Percentiles rank a stretch among this genome's conserved stretches.
Conservation (phyloP, 1,140 invertebrate species). For the Scylla paramamosain region DNA sequence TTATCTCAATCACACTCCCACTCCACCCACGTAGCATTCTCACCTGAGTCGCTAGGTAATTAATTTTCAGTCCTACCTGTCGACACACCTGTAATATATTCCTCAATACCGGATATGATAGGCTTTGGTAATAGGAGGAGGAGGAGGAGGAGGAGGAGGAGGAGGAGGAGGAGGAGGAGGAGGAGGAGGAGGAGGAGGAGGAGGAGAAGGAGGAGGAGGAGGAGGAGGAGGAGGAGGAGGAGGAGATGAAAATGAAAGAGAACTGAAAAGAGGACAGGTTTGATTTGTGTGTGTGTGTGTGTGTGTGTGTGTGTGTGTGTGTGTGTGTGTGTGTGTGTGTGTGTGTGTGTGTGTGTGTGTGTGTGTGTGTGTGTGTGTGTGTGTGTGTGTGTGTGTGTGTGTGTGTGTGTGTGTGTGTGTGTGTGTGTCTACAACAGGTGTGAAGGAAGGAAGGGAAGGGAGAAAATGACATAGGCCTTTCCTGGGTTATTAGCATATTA, state of each 20-base stretch:
- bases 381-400: background rate
- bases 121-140: background rate
- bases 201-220: background rate
- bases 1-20: no score
- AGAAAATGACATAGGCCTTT: background rate
- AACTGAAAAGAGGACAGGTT: background rate
- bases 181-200: background rate
- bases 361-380: no score
- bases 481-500: conserved; percentile 7
- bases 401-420: conserved; percentile 10
- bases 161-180: conserved; percentile 16
- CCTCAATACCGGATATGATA: conserved; percentile 21
- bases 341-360: no score
- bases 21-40: background rate
- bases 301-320: background rate
- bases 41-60: background rate
- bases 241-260: background rate
- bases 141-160: conserved; percentile 17
- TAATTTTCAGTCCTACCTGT: background rate
- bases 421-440: background rate
- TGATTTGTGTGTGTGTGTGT: conserved; percentile 2
- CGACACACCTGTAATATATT: conserved; percentile 13
- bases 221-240: background rate
- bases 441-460: background rate
- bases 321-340: no score